Conservation (phyloP, 2,888 invertebrate genomes). For the Schizaphis graminum region DNA sequence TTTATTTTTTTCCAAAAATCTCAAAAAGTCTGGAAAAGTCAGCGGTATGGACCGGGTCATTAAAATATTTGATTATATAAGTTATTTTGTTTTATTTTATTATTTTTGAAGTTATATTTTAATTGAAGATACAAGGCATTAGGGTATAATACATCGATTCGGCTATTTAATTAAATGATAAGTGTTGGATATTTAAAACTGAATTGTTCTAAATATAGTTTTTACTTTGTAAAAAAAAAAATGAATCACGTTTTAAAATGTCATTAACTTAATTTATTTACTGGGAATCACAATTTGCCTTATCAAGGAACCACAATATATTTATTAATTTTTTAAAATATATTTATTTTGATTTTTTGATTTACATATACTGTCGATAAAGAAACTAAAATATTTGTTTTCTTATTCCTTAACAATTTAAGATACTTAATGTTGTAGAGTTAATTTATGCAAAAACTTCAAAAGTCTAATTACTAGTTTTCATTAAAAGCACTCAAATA, state of each 20-base stretch:
- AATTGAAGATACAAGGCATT: neutral
- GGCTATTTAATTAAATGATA: neutral
- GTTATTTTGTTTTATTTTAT: neutral
- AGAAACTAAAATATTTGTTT: neutral
- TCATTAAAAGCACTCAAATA: slow-evolving; percentile 12
- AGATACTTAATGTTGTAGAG: slow-evolving; percentile 1
- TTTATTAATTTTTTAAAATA: neutral
- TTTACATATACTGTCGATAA: neutral
- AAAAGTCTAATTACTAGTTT: slow-evolving; percentile 14
- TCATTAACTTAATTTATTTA: neutral
- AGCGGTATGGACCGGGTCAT: neutral
- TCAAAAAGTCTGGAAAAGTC: neutral
- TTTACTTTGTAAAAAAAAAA: neutral
- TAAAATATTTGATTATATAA: neutral
- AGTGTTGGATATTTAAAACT: neutral
- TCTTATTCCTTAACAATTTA: neutral
- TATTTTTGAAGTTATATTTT: neutral
- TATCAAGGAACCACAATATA: neutral
- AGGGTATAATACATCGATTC: neutral
- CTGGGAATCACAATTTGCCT: neutral
- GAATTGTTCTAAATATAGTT: neutral
- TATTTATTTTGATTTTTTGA: neutral
- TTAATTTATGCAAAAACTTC: slow-evolving; percentile 16
- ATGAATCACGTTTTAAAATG: neutral
- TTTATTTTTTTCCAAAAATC: too few relatives aligned